phyloP scores from a whole-genome alignment of 2,797 vertebrate genomes.

The Columba guinea region DNA sequence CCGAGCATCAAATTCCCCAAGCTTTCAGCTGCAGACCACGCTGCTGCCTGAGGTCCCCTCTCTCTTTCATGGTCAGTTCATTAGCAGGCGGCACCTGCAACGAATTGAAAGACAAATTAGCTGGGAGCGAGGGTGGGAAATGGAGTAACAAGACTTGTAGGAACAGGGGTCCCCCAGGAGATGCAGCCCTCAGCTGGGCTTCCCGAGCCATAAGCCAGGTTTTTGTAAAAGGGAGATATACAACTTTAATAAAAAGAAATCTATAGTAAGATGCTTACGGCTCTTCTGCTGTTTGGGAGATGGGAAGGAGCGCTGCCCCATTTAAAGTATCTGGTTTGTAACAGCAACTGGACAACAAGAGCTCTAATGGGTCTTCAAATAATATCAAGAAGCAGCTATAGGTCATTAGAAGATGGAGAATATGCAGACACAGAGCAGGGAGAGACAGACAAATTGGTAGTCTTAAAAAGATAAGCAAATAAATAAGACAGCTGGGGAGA shows the following conservation, averaged over 20 bases:
- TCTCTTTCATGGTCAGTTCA: slow-evolving; percentile 50
- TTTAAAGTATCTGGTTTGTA: slow-evolving; percentile 1
- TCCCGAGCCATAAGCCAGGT: background rate
- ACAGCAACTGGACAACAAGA: slow-evolving; percentile 23
- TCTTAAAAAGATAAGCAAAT: slow-evolving; percentile 1
- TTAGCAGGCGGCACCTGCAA: slow-evolving; percentile 72
- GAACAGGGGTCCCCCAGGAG: slow-evolving; percentile 37
- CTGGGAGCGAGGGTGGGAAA: background rate
- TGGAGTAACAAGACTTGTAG: background rate
- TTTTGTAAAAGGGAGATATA: slow-evolving; percentile 58
- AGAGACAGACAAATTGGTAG: slow-evolving; percentile 18
- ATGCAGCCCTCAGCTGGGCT: slow-evolving; percentile 43
- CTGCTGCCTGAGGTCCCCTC: slow-evolving; percentile 36
- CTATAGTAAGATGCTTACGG: slow-evolving; percentile 32
- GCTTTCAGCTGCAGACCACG: slow-evolving; percentile 39
- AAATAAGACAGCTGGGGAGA: slow-evolving; percentile 17
- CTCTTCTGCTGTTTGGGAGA: slow-evolving; percentile 7
- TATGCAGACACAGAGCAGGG: slow-evolving; percentile 14
- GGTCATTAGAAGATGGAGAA: slow-evolving; percentile 22
- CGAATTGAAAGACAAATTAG: slow-evolving; percentile 59
- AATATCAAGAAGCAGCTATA: slow-evolving; percentile 21
- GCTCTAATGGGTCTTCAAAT: slow-evolving; percentile 61
- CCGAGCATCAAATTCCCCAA: slow-evolving; percentile 19
- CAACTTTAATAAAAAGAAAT: slow-evolving; percentile 66
- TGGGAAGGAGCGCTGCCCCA: background rate